Conservation (phyloP, 2,113 vertebrate genomes). For the Spea multiplicata region DNA sequence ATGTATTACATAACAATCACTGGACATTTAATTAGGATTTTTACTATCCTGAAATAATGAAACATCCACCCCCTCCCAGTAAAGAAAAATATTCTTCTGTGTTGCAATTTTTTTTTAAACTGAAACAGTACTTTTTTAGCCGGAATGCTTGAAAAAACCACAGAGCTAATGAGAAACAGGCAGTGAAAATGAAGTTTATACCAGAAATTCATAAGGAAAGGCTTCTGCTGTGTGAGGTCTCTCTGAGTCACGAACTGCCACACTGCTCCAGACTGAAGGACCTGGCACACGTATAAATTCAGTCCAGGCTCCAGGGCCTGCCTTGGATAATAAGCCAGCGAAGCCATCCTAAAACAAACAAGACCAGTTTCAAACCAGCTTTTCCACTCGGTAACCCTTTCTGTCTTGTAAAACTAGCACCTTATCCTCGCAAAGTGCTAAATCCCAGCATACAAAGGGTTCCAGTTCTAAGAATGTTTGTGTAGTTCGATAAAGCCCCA, state of each 20-base stretch:
- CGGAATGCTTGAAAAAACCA: conserved; percentile 46
- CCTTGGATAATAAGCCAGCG: conserved; percentile 47
- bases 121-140: conserved; percentile 64
- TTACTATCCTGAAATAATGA: not conserved
- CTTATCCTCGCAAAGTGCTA: not conserved
- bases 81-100: not conserved
- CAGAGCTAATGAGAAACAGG: conserved; percentile 81
- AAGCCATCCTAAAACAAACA: conserved; percentile 32
- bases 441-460: not conserved
- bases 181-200: conserved; percentile 72
- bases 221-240: conserved; percentile 67
- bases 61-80: not conserved
- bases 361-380: not conserved
- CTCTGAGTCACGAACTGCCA: conserved; percentile 60
- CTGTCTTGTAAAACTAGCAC: not conserved
- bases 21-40: not conserved
- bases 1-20: not conserved
- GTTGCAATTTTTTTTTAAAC: conserved; percentile 51
- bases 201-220: conserved; percentile 66
- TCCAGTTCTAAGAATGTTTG: not conserved
- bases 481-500: not conserved
- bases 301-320: conserved; percentile 50
- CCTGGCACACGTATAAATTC: conserved; percentile 46
- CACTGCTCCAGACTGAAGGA: conserved; percentile 53
- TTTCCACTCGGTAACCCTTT: conserved; percentile 10